A percentile compares a stretch with the other conserved stretches of the same genome.
Evolutionary conservation across 1,140 invertebrate species (phyloP).

Genomic region (Drosophila kohkoa): DNA sequence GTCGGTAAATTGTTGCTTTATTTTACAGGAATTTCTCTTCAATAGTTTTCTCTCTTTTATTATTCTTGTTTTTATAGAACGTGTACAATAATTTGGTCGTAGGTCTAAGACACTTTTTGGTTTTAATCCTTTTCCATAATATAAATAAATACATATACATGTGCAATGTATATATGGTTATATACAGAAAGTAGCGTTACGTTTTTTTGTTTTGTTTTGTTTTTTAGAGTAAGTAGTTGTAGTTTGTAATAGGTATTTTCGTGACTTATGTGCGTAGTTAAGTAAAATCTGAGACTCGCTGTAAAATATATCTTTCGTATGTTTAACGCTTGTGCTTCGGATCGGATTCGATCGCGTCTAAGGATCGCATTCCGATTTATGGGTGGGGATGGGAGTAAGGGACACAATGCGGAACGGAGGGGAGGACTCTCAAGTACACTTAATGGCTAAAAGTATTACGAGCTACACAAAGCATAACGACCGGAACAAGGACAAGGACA

Average conservation of each 20-base stretch:
- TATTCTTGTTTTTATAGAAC: conserved; percentile 44
- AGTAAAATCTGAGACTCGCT: conserved; percentile 82
- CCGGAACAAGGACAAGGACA: neutral
- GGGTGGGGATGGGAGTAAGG: neutral
- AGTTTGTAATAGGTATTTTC: conserved; percentile 46
- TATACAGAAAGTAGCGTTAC: conserved; percentile 71
- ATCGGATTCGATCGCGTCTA: conserved; percentile 9
- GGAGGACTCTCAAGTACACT: conserved; percentile 67
- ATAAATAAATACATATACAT: conserved; percentile 55
- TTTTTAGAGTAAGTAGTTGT: conserved; percentile 40
- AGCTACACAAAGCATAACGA: conserved; percentile 26
- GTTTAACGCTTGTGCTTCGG: conserved; percentile 28
- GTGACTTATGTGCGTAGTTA: conserved; percentile 81
- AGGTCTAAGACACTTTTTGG: conserved; percentile 83
- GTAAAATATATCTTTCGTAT: conserved; percentile 53
- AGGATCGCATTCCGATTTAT: no score
- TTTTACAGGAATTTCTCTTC: conserved; percentile 54
- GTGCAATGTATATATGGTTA: conserved; percentile 57
- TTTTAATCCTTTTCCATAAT: conserved; percentile 69
- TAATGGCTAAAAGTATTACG: conserved; percentile 54
- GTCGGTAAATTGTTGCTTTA: conserved; percentile 51
- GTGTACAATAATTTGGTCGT: conserved; percentile 79
- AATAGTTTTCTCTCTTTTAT: conserved; percentile 23
- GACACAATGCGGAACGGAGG: neutral
- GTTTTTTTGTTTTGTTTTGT: neutral